Conservation (phyloP, 1,140 invertebrate species). For the Melitaea cinxia region DNA sequence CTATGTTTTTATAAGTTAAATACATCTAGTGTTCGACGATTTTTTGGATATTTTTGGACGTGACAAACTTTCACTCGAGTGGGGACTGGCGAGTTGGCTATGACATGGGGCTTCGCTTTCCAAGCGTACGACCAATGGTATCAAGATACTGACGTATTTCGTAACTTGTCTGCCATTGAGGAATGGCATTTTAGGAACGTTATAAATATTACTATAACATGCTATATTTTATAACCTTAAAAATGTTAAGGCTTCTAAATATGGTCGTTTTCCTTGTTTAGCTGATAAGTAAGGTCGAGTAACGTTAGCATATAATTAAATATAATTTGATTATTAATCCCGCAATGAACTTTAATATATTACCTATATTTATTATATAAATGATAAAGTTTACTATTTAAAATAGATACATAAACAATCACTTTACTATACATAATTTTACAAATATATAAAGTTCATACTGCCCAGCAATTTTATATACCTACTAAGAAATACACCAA, state of each 20-base stretch:
- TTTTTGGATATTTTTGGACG: constrained; percentile 10
- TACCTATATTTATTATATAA: too few relatives aligned
- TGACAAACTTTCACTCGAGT: constrained; percentile 54
- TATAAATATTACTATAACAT: too few relatives aligned
- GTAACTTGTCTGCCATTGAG: constrained; percentile 34
- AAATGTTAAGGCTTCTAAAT: background rate
- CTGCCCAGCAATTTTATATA: too few relatives aligned
- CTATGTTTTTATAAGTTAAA: background rate
- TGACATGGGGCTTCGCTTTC: constrained; percentile 52
- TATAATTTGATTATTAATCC: background rate
- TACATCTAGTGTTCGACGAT: background rate
- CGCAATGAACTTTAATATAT: background rate
- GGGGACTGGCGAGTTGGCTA: constrained; percentile 43
- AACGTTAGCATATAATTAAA: background rate
- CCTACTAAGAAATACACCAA: too few relatives aligned
- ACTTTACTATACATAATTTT: too few relatives aligned
- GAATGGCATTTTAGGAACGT: too few relatives aligned
- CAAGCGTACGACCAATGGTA: constrained; percentile 45
- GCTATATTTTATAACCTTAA: too few relatives aligned
- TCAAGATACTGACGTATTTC: constrained; percentile 34
- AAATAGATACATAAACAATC: too few relatives aligned
- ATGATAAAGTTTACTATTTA: too few relatives aligned
- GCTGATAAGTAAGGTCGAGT: background rate
- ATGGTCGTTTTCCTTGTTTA: background rate
- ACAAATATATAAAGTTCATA: too few relatives aligned